Base-by-base conservation (phyloP, 1,140 invertebrate species). In the Euura saliciscinereae region DNA sequence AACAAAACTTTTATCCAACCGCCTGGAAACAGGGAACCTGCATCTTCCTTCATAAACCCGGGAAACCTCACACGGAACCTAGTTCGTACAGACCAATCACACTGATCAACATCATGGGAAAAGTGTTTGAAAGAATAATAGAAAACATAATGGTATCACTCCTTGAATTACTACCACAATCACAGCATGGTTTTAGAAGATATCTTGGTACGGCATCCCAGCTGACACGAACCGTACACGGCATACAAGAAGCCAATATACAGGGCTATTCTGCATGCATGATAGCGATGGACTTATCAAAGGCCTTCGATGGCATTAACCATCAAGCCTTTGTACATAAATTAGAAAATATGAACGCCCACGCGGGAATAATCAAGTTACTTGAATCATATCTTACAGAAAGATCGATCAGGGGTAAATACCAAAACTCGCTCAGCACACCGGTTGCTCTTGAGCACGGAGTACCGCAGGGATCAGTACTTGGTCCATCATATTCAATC, bases 261-360 rank as follows among this genome's bases (percentile, higher is more conserved):
- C 28, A 28, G 28, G 28, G 28, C 28, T 28, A 28, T 28, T 28
- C 28, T 28, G 59, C 13, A 64, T 64, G 8, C 8, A 64, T 64
- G 59, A 64, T 64, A 64, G 59, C 13, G 8, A 64, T 13, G 13
- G 59, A 78, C n/a, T 66, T 64, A n/a, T 67, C 70, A 2, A 74
- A 71, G 66, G 77, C 78, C 8, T 78, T 76, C 65, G 80, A 83
- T 67, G 76, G 72, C 13, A 68, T 83, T 1, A n/a, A 80, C 65
- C 76, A 76, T 68, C 45, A 72, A 3, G 70, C 77, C 43, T 73
- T 83, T 5, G 44, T 81, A 11, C 42, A 51, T 42, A 80, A 79
- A 71, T 45, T 83, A 11, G 46, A 74, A 45, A 51, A 73, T 43
- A 74, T 64, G 1, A 64, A 64, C 59, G 13, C 13, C 8, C 59